Evolutionary conservation across 2,797 vertebrate genomes (phyloP).

Genomic region (Acanthornis magna): DNA sequence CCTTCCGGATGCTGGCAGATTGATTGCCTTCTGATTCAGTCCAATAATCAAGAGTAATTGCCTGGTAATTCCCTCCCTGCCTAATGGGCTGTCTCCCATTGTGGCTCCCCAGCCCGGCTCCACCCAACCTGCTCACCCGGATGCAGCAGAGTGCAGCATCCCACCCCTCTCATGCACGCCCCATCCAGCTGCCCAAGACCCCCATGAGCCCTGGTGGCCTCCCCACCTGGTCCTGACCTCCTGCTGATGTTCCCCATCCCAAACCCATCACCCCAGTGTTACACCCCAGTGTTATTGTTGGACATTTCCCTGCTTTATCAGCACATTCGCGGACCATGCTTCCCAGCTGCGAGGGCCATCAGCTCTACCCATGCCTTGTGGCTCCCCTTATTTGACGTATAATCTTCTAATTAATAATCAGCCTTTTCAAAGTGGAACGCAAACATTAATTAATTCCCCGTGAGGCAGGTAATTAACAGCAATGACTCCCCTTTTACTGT

Average conservation of each 20-base stretch:
- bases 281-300: background rate
- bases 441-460: constrained; percentile 61
- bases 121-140: background rate
- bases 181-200: background rate
- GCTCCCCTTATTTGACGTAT: constrained; percentile 57
- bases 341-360: background rate
- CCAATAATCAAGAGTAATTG: constrained; percentile 28
- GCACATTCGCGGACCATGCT: fast-evolving
- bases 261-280: background rate
- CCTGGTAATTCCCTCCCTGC: background rate
- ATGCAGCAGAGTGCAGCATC: background rate
- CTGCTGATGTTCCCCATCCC: background rate
- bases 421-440: constrained; percentile 41
- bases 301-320: background rate
- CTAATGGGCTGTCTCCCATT: background rate
- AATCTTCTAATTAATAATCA: constrained; percentile 62
- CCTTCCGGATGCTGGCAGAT: background rate
- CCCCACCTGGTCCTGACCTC: background rate
- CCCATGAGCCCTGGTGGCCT: background rate
- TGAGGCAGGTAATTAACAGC: constrained; percentile 53
- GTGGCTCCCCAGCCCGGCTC: background rate
- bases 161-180: fast-evolving
- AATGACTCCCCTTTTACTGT: constrained; percentile 53
- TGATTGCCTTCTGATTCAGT: constrained; percentile 36
- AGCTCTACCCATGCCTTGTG: constrained; percentile 42